Evolutionary conservation across 1,140 invertebrate genomes (phyloP), one percentile per base, ranked within the genome.

Genomic region (Papilio machaon): DNA sequence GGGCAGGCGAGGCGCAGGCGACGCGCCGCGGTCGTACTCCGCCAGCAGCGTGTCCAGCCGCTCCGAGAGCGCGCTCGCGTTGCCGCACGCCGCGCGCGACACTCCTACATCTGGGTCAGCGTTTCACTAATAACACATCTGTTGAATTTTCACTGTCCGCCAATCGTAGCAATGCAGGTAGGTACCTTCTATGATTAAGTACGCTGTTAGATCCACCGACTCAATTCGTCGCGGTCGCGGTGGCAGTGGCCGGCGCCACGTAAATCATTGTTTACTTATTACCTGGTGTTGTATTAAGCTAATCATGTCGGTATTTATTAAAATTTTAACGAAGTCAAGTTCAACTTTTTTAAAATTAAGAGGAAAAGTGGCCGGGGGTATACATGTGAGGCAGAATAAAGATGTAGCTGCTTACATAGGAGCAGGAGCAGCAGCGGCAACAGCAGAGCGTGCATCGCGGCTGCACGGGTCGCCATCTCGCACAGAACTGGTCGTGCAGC

Each of bases 21-120:
- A 74, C 67, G 78, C 30, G 70, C 87, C 89, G 70, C 91, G 89
- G 73, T 91, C 91, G 80, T 95, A 95, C 80, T 91, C 90, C 10
- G 94, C 91, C 75, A 95, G 86, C 80, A 95, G 83, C 64, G 85
- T 82, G 84, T 92, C 91, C 83, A 94, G 76, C 81, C 85, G 86
- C 30, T 81, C 80, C 10, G 90, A 85, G 38, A 89, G 79, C n/a
- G 46, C 64, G 75, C 88, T 88, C 67, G 84, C 77, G 80, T 91
- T 91, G 80, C 49, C 70, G 13, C 80, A 70, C n/a, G 70, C 9
- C 35, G 79, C 84, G 6, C 13, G 3, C 10, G 46, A 23, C 73
- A 54, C 11, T 1, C 80, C 85, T 86, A 78, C 17, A 81, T 54
- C 30, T 64, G 58, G 8, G 3, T 23, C 8, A 23, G 10, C 19